Conservation (phyloP, 2,797 vertebrate genomes). For the Muscicapa striata region DNA sequence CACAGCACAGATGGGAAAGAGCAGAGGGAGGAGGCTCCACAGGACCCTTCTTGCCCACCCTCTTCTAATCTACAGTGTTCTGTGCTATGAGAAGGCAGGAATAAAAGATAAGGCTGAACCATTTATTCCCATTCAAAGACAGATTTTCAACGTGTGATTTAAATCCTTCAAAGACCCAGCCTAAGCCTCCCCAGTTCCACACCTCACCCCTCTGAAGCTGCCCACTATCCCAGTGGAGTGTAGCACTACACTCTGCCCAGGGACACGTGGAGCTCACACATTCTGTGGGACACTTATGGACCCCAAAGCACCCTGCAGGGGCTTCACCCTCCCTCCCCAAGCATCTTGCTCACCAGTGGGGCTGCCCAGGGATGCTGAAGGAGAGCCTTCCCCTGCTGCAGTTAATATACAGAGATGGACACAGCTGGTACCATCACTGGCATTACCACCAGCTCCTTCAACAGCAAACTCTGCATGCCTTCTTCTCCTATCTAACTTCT, state of each 20-base stretch:
- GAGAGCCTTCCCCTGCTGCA: background rate
- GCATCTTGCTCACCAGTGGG: accelerated
- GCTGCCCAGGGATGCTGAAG: background rate
- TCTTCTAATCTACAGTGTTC: background rate
- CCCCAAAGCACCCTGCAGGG: background rate
- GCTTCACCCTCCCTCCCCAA: background rate
- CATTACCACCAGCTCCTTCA: no score
- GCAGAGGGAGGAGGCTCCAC: background rate
- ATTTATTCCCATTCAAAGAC: background rate
- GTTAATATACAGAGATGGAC: no score
- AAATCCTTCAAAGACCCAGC: background rate
- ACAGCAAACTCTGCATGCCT: no score
- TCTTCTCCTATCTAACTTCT: no score
- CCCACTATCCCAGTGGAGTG: accelerated
- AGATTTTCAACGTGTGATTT: background rate
- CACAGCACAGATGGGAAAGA: background rate
- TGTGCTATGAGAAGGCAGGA: background rate
- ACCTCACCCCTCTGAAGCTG: background rate
- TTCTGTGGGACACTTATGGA: accelerated
- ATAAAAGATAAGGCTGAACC: background rate
- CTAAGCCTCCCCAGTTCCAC: background rate
- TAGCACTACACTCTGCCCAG: background rate
- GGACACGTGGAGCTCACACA: accelerated
- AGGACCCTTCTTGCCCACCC: background rate
- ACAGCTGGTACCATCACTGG: no score